A percentile compares a stretch with the other conserved stretches of the same genome.
phyloP scores from a whole-genome alignment of 2,113 vertebrate genomes.

The Bubo blakistoni region DNA sequence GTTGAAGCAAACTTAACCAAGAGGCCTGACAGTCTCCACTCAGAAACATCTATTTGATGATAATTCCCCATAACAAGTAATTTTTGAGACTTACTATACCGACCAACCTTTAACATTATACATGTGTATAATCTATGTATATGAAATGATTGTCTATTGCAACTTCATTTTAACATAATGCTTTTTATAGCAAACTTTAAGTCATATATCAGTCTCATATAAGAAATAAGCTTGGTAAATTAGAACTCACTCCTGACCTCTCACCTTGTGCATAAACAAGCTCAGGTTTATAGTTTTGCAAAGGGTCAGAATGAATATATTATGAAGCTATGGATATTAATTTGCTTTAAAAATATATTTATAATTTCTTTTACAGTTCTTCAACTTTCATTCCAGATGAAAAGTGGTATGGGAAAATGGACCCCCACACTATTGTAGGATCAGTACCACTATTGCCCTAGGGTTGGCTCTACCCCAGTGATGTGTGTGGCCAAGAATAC shows the following conservation, averaged over 20 bases:
- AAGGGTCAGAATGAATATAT: not conserved
- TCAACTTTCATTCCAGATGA: not conserved
- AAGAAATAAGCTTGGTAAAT: not conserved
- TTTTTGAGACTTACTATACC: not conserved
- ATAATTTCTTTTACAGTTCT: not conserved
- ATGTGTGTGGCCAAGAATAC: not conserved
- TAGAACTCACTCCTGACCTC: not conserved
- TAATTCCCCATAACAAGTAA: not conserved
- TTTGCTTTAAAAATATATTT: not conserved
- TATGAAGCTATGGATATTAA: not conserved
- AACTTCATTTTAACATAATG: not conserved
- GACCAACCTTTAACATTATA: not conserved
- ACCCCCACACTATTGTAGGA: not conserved
- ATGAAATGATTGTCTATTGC: not conserved
- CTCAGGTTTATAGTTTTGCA: not conserved
- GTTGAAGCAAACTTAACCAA: not conserved
- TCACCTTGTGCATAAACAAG: not conserved
- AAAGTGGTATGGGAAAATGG: not conserved
- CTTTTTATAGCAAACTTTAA: not conserved
- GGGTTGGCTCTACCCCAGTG: not conserved
- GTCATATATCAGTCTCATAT: not conserved
- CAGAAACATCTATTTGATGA: not conserved
- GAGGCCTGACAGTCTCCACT: not conserved
- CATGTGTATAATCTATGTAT: not conserved
- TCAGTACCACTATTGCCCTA: not conserved